Base-by-base conservation (phyloP, 2,888 invertebrate species). In the Hirtodrosophila cameraria region DNA sequence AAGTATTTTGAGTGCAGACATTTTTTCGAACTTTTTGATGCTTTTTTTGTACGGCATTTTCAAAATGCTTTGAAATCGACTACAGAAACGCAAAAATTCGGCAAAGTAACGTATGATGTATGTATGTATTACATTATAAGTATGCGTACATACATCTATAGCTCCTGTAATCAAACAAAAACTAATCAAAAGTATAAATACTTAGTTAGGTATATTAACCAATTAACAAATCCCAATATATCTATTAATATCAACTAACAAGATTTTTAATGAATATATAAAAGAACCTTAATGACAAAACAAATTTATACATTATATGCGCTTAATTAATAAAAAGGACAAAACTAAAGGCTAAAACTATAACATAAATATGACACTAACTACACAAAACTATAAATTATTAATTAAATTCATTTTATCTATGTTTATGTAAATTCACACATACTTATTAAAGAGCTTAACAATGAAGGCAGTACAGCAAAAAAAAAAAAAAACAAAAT, bases 11-110 rank as follows among this genome's bases (percentile, higher is more conserved):
- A 66, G 57, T 74, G 83, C 75, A 57, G 43, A 75, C 27, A 73
- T 52, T 65, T 82, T 83, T 84, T 81, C 61, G 68, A 71, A 78
- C 59, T 82, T 82, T 82, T 83, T 80, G 67, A 81, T 35, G 84
- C 84, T 80, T 80, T 80, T 73, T 79, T 81, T 77, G 65, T 63
- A 71, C 42, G 52, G 60, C 67, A 75, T 67, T 66, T 68, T 54
- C 33, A 63, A 62, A 63, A 60, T 69, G 71, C 62, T 18, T 25
- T 30, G 20, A 50, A 23, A 46, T n/a, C 43, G 46, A 41, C 33
- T 18, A 36, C 31, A 52, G 28, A 57, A n/a, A 59, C 41, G 52
- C 46, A 18, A 27, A 3, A 20, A n/a, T n/a, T n/a, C n/a, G 8
- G n/a, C 13, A 35, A 52, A 53, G n/a, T 12, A 52, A 20, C 18